phyloP scores from a whole-genome alignment of 1,140 invertebrate genomes.

The Microplitis mediator region DNA sequence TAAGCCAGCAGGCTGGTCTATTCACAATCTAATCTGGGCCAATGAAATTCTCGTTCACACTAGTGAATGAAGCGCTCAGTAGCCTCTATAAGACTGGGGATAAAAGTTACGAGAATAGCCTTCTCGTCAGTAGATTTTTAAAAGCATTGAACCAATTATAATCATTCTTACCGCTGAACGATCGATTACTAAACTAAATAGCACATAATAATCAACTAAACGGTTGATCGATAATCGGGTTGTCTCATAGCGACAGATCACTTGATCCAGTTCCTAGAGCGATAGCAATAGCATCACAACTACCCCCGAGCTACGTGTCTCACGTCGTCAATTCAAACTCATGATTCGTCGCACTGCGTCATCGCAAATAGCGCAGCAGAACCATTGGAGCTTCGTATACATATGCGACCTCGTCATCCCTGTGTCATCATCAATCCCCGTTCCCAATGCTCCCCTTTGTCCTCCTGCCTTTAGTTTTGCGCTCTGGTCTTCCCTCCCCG shows the following conservation, averaged over 20 bases:
- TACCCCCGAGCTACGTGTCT: not conserved
- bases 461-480: slow-evolving; percentile 14
- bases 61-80: slow-evolving; percentile 28
- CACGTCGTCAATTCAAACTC: slow-evolving; percentile 35
- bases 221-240: too few relatives aligned
- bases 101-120: not conserved
- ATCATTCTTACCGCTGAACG: not conserved
- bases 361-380: slow-evolving; percentile 40
- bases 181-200: not conserved
- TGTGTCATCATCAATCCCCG: slow-evolving; percentile 37
- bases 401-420: slow-evolving; percentile 30
- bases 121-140: too few relatives aligned
- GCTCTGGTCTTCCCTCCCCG: slow-evolving; percentile 3
- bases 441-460: slow-evolving; percentile 10
- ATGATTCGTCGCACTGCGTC: slow-evolving; percentile 42
- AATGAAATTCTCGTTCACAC: slow-evolving; percentile 27
- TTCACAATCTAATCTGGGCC: slow-evolving; percentile 31
- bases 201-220: too few relatives aligned
- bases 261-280: too few relatives aligned
- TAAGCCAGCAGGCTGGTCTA: not conserved
- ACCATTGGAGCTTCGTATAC: slow-evolving; percentile 11
- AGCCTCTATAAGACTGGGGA: not conserved
- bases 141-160: not conserved
- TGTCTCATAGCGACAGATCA: too few relatives aligned
- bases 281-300: too few relatives aligned